Percentiles rank a stretch among this genome's conserved stretches.
Evolutionary conservation across 2,113 vertebrate species (phyloP).

Genomic region (Lycocorax pyrrhopterus): DNA sequence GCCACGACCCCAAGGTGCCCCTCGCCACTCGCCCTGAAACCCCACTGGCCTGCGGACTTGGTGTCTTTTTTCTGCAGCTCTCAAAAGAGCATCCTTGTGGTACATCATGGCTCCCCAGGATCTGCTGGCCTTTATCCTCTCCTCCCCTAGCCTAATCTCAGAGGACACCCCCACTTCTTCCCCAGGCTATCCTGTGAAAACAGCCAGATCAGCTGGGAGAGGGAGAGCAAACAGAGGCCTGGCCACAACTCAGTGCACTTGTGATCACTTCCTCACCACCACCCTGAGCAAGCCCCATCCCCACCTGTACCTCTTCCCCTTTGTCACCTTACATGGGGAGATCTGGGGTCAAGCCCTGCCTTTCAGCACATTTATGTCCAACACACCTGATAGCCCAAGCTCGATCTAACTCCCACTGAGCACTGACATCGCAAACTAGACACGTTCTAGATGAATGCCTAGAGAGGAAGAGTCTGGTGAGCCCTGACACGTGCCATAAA

Average conservation of each 20-base stretch:
- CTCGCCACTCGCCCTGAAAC: rapidly evolving
- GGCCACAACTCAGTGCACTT: not conserved
- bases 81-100: not conserved
- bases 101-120: not conserved
- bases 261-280: rapidly evolving
- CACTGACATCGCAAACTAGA: rapidly evolving
- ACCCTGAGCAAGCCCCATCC: not conserved
- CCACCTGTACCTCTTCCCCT: not conserved
- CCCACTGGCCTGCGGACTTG: not conserved
- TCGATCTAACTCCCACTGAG: rapidly evolving
- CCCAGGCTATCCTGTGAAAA: not conserved
- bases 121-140: not conserved
- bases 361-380: not conserved
- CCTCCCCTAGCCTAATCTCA: not conserved
- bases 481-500: not conserved
- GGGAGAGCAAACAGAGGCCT: not conserved
- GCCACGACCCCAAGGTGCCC: not conserved
- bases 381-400: not conserved
- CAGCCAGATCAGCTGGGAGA: not conserved
- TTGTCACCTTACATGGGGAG: not conserved
- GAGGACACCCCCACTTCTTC: not conserved
- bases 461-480: not conserved
- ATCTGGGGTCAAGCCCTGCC: not conserved
- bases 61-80: not conserved
- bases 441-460: not conserved